Base-by-base conservation (phyloP, 2,888 invertebrate species). In the Ametastegia equiseti region DNA sequence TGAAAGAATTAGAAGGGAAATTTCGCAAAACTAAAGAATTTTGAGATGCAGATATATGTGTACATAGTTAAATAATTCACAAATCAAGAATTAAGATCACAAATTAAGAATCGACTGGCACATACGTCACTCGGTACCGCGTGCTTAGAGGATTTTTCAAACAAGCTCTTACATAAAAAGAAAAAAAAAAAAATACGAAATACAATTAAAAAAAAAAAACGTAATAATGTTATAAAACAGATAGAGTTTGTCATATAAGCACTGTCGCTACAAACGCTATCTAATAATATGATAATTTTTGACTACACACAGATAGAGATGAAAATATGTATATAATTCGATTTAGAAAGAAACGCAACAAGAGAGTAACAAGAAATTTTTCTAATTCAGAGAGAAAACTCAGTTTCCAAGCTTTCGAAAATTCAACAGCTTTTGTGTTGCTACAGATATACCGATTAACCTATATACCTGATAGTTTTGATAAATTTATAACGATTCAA, bases 261-360 rank as follows among this genome's bases (percentile, higher is more conserved):
- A 82, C 47, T 80, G 79, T 42, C 67, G 82, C 73, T 81, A 82
- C 65, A 83, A 82, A 77, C 82, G 78, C 83, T 81, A 83, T 47
- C 69, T 69, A 42, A 82, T 81, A 83, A 11, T 60, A 71, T 69
- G 39, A 82, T 81, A 83, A 11, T 60, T 71, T 75, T 60, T 23
- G 81, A 85, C 80, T 84, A 80, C 83, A 81, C n/a, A 73, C 67
- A 75, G 54, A 83, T 33, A 42, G 82, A 30, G 60, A 42, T 27
- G 11, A 15, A n/a, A 23, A 54, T n/a, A n/a, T n/a, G n/a, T n/a
- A n/a, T n/a, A n/a, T n/a, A n/a, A n/a, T n/a, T n/a, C 2, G 54
- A 23, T 47, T 30, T 71, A 30, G 23, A 77, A 33, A 65, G 23
- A 36, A 69, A 69, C 11, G 42, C 42, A 42, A 13, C 11, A 42